phyloP scores from a whole-genome alignment of 2,797 vertebrate genomes.

The Choloepus didactylus region DNA sequence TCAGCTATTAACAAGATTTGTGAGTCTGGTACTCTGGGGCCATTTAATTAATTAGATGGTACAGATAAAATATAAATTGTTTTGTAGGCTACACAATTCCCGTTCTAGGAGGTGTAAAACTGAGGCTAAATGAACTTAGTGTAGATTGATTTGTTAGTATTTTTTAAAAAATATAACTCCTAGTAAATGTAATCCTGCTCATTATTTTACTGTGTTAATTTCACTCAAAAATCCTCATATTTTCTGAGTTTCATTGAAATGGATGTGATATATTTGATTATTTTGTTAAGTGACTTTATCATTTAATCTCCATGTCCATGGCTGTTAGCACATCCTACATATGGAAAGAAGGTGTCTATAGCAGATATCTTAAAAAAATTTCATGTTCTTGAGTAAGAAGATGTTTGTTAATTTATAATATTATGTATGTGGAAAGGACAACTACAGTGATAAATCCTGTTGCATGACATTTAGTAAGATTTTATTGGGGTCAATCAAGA shows the following conservation, averaged over 20 bases:
- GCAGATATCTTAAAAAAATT: background rate
- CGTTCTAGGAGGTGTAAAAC: constrained; percentile 86
- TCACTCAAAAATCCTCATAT: constrained; percentile 62
- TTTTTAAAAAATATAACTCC: constrained; percentile 20
- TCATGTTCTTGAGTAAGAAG: background rate
- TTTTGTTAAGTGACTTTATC: constrained; percentile 77
- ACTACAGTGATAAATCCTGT: background rate
- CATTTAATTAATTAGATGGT: constrained; percentile 93
- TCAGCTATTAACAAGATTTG: constrained; percentile 93
- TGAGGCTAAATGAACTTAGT: constrained; percentile 86
- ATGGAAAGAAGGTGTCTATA: constrained; percentile 14
- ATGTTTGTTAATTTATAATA: constrained; percentile 24
- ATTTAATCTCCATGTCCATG: constrained; percentile 61
- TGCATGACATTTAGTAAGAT: background rate
- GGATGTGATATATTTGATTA: constrained; percentile 76
- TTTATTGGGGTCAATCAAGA: background rate
- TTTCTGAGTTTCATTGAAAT: constrained; percentile 77
- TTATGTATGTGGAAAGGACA: background rate
- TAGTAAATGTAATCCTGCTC: constrained; percentile 74
- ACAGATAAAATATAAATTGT: constrained; percentile 92
- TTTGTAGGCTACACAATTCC: constrained; percentile 89
- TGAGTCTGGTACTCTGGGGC: constrained; percentile 91
- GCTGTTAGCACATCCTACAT: constrained; percentile 32
- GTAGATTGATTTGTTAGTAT: constrained; percentile 83
- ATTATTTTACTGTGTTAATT: constrained; percentile 80